A percentile compares a stretch with the other conserved stretches of the same genome.
phyloP scores from a whole-genome alignment of 2,888 invertebrate genomes.

The Hypercompe scribonia region DNA sequence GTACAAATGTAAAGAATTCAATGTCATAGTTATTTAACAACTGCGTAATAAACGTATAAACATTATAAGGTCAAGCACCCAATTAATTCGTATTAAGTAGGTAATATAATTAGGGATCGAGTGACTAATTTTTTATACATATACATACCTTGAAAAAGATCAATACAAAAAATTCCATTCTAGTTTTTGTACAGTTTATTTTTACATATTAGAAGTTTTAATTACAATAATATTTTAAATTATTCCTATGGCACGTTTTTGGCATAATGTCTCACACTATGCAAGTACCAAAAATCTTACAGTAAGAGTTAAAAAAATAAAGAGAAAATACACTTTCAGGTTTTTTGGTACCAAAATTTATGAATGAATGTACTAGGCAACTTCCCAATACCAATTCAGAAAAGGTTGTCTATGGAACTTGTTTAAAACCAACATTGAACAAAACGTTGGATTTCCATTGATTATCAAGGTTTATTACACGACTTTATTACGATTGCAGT shows the following conservation, averaged over 20 bases:
- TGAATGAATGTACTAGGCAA: too few species aligned
- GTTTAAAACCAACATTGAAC: not conserved
- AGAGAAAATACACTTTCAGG: not conserved
- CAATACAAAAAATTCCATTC: not conserved
- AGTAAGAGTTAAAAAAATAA: not conserved
- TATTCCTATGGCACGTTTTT: not conserved
- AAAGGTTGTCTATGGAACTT: not conserved
- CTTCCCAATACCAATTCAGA: not conserved
- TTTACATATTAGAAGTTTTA: not conserved
- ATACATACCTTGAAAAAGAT: not conserved
- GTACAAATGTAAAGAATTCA: not conserved
- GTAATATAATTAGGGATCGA: not conserved
- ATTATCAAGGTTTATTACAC: too few species aligned
- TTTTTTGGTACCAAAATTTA: not conserved
- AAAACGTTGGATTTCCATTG: not conserved
- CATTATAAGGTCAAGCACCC: not conserved
- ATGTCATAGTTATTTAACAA: not conserved
- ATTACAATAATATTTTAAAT: too few species aligned
- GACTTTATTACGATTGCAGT: too few species aligned
- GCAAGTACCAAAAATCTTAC: not conserved
- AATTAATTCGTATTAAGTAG: not conserved
- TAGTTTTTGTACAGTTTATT: not conserved
- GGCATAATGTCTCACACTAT: not conserved
- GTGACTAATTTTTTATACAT: not conserved
- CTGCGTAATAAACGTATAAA: conserved; percentile 4